These are phyloP conservation scores for Pachliopta kotzebuea DNA, from an alignment of 2,888 invertebrate species.

Conservation along the genomic window DNA sequence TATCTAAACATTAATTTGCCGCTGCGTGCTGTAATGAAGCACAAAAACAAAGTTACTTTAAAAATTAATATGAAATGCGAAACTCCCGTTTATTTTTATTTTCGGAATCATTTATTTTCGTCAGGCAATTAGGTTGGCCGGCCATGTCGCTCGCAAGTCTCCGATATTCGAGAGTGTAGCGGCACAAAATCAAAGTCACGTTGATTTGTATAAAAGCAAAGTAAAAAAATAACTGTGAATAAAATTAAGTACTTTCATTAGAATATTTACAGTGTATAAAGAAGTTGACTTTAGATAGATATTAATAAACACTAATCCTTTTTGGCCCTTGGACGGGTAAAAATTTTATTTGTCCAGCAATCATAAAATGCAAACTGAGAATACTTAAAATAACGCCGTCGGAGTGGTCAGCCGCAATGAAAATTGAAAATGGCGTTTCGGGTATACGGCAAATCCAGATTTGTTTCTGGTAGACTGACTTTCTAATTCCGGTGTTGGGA, in stretches of 20 bases:
- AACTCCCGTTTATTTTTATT: conserved; percentile 76
- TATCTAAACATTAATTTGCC: conserved; percentile 42
- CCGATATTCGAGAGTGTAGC: conserved; percentile 43
- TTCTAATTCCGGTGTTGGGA: conserved; percentile 68
- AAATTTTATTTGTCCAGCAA: too few relatives aligned
- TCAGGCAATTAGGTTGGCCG: conserved; percentile 73
- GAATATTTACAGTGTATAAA: too few relatives aligned
- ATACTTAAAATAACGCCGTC: conserved; percentile 50
- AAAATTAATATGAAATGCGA: conserved; percentile 71
- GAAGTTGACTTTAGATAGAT: too few relatives aligned
- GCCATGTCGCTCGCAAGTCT: conserved; percentile 60
- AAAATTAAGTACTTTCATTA: too few relatives aligned
- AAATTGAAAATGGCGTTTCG: conserved; percentile 73
- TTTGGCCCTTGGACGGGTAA: too few relatives aligned
- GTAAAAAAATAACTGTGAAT: too few relatives aligned
- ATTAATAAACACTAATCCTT: too few relatives aligned
- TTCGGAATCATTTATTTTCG: conserved; percentile 77
- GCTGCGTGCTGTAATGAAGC: conserved; percentile 43
- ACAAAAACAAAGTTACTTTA: conserved; percentile 59
- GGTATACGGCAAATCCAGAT: conserved; percentile 70
- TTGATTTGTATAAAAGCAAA: conserved; percentile 37
- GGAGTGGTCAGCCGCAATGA: conserved; percentile 49
- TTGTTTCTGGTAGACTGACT: conserved; percentile 70
- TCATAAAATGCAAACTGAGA: conserved; percentile 45
- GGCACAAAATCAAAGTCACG: conserved; percentile 71